Base-by-base conservation (phyloP, 92 coral and sea anemone genomes). In the Umimayanthus kanabou region DNA sequence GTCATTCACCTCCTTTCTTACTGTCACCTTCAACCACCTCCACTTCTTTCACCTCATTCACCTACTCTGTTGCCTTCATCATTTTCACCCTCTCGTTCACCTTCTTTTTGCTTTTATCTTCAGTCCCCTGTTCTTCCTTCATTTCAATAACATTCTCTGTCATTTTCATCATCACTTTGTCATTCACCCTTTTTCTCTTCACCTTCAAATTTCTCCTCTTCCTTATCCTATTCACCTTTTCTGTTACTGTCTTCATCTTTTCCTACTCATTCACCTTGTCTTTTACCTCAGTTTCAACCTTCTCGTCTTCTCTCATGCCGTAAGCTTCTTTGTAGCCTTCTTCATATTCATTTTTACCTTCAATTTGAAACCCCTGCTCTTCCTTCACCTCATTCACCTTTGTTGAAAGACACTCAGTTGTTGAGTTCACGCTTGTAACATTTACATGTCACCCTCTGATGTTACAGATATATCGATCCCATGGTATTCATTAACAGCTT, bases 391-490 rank as follows among this genome's bases (percentile, higher is more conserved):
- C 25, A 4, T 22, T 61, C 7, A 61, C 69, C 69, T 61, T 61
- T 53, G 16, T 53, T 13, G 58, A 22, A 23, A 61, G 69, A 61
- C 26, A 22, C 69, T 14, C 26, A 61, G 25, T 14, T 2, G 26
- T 18, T 61, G n/a, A 0, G 26, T 9, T 61, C 4, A 72, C 10
- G 4, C 40, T 7, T 72, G 76, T 33, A 72, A 10, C 76, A 72
- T 10, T 72, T 29, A 25, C 14, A 10, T 14, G 8, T 29, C 16
- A 28, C 6, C 22, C 57, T 53, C 5, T 91, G 26, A 4, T 18
- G 28, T 22, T 87, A 0, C 76, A 97, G 99, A 92, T 97, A 90
- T 86, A 94, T 97, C 45, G 99, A 97, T 81, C 99, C 99, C 11
- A 96, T 94, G 58, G 97, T 98, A 25, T 89, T 97, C 77, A 95